phyloP scores from a whole-genome alignment of 2,888 invertebrate genomes.

The Belgica antarctica region DNA sequence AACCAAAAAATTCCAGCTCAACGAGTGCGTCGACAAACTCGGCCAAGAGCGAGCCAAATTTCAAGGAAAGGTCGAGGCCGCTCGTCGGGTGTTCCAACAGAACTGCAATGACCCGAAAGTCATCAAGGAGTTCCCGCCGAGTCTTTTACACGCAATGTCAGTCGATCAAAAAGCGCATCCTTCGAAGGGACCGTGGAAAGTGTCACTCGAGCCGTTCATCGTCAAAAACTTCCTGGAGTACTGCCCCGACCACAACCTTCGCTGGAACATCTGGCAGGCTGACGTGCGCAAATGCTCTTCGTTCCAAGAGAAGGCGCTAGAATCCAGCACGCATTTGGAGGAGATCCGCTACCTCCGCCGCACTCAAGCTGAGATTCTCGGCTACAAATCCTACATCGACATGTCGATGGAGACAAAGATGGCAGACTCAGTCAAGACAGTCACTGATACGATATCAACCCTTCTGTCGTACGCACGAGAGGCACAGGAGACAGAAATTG shows the following conservation, averaged over 20 bases:
- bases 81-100: conserved; percentile 66
- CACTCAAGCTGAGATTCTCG: conserved; percentile 72
- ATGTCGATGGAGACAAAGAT: conserved; percentile 93
- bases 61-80: conserved; percentile 64
- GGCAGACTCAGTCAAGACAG: conserved; percentile 76
- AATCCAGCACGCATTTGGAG: conserved; percentile 74
- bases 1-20: conserved; percentile 58
- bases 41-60: conserved; percentile 62
- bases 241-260: conserved; percentile 72
- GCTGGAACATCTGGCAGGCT: conserved; percentile 86
- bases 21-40: conserved; percentile 58
- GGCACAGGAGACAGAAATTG: conserved; percentile 73
- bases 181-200: conserved; percentile 76
- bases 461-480: conserved; percentile 68
- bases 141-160: conserved; percentile 66
- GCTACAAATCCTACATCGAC: conserved; percentile 75
- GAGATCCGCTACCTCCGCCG: conserved; percentile 68
- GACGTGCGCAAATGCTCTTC: conserved; percentile 69
- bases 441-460: conserved; percentile 66
- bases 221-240: conserved; percentile 76
- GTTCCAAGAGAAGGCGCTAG: conserved; percentile 61
- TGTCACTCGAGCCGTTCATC: conserved; percentile 70
- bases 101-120: conserved; percentile 64
- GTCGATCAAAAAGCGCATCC: conserved; percentile 59
- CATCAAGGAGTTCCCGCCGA: conserved; percentile 71